Evolutionary conservation across 2,888 invertebrate species (phyloP).

Genomic region (Drosophila lacicola): DNA sequence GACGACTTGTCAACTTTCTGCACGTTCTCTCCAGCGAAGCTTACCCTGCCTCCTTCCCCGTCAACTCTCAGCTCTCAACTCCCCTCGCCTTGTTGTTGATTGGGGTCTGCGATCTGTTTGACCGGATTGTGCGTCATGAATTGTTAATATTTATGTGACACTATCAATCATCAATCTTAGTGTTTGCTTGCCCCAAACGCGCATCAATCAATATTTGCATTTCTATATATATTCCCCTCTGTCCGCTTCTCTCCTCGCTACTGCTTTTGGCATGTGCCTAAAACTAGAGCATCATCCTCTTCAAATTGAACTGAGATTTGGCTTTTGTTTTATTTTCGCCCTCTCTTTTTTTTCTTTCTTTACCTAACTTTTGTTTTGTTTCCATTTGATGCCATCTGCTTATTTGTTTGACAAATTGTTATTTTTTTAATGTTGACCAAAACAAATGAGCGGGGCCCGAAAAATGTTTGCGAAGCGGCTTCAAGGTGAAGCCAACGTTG

Average conservation of each 20-base stretch:
- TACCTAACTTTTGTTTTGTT: slow-evolving; percentile 21
- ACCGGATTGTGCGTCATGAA: slow-evolving; percentile 67
- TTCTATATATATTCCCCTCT: slow-evolving; percentile 20
- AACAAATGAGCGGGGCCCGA: slow-evolving; percentile 55
- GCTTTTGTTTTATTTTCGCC: slow-evolving; percentile 12
- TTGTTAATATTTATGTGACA: slow-evolving; percentile 79
- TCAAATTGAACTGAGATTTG: slow-evolving; percentile 30
- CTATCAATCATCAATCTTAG: slow-evolving; percentile 76
- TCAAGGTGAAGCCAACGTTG: slow-evolving; percentile 38
- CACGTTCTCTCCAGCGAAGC: slow-evolving; percentile 20
- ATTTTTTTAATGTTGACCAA: slow-evolving; percentile 43
- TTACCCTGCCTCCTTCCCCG: neutral
- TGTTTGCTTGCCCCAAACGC: slow-evolving; percentile 22
- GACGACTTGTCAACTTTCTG: slow-evolving; percentile 43
- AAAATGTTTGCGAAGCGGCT: slow-evolving; percentile 8
- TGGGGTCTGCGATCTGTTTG: slow-evolving; percentile 29
- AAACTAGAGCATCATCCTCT: slow-evolving; percentile 37
- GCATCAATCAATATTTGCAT: slow-evolving; percentile 74
- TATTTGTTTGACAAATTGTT: slow-evolving; percentile 65
- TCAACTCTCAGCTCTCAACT: neutral
- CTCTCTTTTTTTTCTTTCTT: slow-evolving; percentile 5
- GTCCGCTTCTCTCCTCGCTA: neutral
- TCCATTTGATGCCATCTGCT: slow-evolving; percentile 28
- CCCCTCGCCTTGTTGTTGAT: neutral
- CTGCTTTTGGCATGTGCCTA: slow-evolving; percentile 13